Percentiles rank a stretch among this genome's conserved stretches.
Conservation (phyloP, 2,888 invertebrate genomes). For the Xestia ashworthii region DNA sequence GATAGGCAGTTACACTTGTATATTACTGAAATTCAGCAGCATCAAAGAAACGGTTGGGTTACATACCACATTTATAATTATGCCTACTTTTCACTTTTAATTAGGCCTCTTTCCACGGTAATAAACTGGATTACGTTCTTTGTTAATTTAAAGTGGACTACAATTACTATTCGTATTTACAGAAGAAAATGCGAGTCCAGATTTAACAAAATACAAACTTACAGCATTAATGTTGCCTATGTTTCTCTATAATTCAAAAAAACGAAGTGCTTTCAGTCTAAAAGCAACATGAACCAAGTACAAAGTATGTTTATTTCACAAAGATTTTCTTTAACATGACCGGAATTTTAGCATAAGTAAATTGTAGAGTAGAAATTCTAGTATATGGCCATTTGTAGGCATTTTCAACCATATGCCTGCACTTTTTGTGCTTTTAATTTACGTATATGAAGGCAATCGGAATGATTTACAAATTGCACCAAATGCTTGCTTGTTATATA, state of each 20-base stretch:
- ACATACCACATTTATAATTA: no score
- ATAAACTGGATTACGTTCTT: no score
- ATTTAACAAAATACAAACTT: not conserved
- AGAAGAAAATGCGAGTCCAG: not conserved
- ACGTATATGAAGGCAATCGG: constrained; percentile 38
- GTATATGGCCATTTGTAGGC: constrained; percentile 17
- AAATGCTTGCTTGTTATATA: constrained; percentile 32
- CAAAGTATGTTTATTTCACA: not conserved
- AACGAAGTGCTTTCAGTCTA: not conserved
- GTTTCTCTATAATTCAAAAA: constrained; percentile 12
- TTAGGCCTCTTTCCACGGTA: no score
- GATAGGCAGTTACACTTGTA: no score
- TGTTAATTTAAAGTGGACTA: no score
- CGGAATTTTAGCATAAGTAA: not conserved
- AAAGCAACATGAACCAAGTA: not conserved
- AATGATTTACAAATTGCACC: constrained; percentile 41
- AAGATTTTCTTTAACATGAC: constrained; percentile 2
- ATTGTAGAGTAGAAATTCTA: constrained; percentile 40
- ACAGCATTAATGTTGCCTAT: not conserved
- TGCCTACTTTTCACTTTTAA: no score
- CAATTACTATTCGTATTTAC: not conserved
- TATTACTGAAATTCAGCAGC: no score
- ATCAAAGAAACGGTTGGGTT: no score
- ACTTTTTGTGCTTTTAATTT: constrained; percentile 44
- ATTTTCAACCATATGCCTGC: constrained; percentile 29